Base-by-base conservation (phyloP, 2,113 vertebrate genomes). In the Gallinago media region DNA sequence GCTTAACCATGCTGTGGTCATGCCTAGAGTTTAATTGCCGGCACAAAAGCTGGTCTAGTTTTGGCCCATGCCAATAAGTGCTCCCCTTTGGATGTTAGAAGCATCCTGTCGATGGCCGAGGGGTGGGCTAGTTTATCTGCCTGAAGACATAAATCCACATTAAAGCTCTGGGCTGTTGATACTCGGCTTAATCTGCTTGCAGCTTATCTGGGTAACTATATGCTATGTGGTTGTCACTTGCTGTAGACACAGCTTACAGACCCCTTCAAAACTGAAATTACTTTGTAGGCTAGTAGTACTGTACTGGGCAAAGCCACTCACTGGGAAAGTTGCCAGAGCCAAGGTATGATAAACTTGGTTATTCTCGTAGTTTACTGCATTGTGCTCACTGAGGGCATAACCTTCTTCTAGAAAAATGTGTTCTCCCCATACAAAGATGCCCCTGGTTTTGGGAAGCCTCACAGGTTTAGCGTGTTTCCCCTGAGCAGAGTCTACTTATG, bases 1-100 rank as follows among this genome's bases (percentile, higher is more conserved):
- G 1, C 3, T 66, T 74, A 29, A 55, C 7, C 1, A 0, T 71
- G 27, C n/a, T 2, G 0, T 49, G 31, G 42, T 36, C 32, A 34
- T 23, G 17, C 15, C 11, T 79, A 9, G 75, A 65, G 20, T 61
- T 52, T 47, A 68, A 66, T 8, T 89, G 15, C 11, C 50, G 52
- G 15, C 29, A 79, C 34, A 52, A 55, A 90, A 65, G 2, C 18
- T 65, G 10, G 18, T 63, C 58, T 34, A 65, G 26, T 38, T 78
- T 62, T 72, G 44, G 17, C 13, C 40, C 29, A 18, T 47, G 17
- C 11, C 32, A 78, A 40, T 11, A 38, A 63, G 9, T 15, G 22
- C 17, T 68, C 9, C 14, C 25, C 12, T 89, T 46, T 1, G 6
- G 31, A 40, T 31, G 26, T 25, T 15, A 12, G 18, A 15, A 40